Conservation (phyloP, 2,888 invertebrate genomes). For the Heterodera filipjevi region DNA sequence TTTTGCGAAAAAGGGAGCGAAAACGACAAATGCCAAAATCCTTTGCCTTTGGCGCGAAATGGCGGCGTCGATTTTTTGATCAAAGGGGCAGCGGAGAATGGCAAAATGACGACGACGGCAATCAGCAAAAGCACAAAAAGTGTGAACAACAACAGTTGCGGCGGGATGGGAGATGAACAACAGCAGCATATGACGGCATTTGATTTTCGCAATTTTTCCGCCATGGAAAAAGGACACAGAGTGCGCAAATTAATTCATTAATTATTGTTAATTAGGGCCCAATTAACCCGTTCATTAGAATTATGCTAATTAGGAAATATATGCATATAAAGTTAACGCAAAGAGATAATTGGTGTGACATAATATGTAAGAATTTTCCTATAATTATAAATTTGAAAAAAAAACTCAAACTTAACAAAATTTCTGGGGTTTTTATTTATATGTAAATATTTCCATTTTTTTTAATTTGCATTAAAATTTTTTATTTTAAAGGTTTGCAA, state of each 20-base stretch:
- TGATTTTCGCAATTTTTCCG: constrained; percentile 13
- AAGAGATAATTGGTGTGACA: too few species aligned
- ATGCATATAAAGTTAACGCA: too few species aligned
- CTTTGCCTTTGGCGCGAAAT: background rate
- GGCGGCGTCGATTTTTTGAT: background rate
- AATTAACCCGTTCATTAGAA: too few species aligned
- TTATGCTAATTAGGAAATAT: too few species aligned
- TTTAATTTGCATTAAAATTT: too few species aligned
- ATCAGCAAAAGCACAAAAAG: background rate
- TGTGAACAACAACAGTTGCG: background rate
- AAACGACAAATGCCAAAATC: background rate
- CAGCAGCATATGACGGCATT: background rate
- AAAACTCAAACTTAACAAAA: too few species aligned
- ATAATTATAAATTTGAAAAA: too few species aligned
- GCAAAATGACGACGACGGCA: background rate
- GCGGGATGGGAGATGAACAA: background rate
- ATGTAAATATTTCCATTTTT: too few species aligned
- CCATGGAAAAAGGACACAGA: constrained; percentile 21
- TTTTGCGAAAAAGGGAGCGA: background rate
- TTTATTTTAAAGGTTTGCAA: constrained; percentile 61
- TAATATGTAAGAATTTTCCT: too few species aligned
- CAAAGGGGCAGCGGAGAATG: background rate
- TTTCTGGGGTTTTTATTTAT: too few species aligned
- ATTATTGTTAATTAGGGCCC: background rate
- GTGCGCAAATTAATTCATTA: background rate